These are phyloP conservation scores for Meloidogyne chitwoodi DNA, from an alignment of 1,140 invertebrate genomes.

Conservation along the genomic window DNA sequence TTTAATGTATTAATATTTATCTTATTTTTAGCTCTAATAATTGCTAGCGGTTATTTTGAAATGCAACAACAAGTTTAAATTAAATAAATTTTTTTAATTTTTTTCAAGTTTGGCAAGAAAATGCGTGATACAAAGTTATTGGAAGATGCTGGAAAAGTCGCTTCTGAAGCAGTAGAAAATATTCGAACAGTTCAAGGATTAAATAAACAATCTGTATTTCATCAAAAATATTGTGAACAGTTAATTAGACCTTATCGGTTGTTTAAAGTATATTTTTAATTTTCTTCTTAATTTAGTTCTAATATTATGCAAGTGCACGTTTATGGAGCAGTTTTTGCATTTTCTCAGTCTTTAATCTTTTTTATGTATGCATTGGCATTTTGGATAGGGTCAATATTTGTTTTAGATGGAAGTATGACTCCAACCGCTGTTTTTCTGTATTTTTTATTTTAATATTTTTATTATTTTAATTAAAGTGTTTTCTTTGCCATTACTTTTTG, in stretches of 20 bases:
- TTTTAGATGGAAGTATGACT: conserved; percentile 58
- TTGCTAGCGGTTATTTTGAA: conserved; percentile 56
- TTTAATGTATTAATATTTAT: too few species aligned
- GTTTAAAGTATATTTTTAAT: background rate
- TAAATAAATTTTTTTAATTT: too few species aligned
- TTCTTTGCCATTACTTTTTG: conserved; percentile 61
- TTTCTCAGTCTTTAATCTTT: conserved; percentile 63
- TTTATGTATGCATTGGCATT: conserved; percentile 66
- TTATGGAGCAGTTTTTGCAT: conserved; percentile 58
- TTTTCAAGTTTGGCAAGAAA: conserved; percentile 61
- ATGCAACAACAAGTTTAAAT: conserved; percentile 50
- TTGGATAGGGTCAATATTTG: conserved; percentile 62
- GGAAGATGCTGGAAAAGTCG: conserved; percentile 64
- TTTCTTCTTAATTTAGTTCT: conserved; percentile 28
- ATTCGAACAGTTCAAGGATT: conserved; percentile 56
- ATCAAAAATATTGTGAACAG: conserved; percentile 51
- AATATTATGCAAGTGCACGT: conserved; percentile 56
- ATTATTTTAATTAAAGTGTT: conserved; percentile 44
- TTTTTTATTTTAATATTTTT: background rate
- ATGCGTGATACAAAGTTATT: conserved; percentile 62
- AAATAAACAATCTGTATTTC: conserved; percentile 56
- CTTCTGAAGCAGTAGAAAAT: conserved; percentile 60
- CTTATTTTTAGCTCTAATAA: conserved; percentile 30
- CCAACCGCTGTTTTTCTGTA: conserved; percentile 61
- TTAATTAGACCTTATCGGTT: conserved; percentile 44